Percentiles rank a stretch among this genome's conserved stretches.
phyloP scores from a whole-genome alignment of 2,113 vertebrate species.

The Blennius ocellaris region DNA sequence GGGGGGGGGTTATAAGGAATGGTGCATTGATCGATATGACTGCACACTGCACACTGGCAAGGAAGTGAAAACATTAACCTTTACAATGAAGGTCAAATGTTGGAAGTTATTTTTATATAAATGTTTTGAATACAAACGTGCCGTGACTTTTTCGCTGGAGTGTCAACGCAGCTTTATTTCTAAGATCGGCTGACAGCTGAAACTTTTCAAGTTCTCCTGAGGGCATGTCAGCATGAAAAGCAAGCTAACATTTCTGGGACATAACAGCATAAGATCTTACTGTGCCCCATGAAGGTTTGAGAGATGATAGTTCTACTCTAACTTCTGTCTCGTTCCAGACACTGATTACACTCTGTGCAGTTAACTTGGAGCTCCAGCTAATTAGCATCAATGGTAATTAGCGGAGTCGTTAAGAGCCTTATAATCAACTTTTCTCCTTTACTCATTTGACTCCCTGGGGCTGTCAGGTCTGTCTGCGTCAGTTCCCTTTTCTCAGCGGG shows the following conservation, averaged over 20 bases:
- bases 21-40: constrained; percentile 26
- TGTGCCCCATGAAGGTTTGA: constrained; percentile 66
- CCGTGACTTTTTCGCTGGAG: background rate
- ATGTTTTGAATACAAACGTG: constrained; percentile 16
- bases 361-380: constrained; percentile 79
- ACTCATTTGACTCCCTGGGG: constrained; percentile 78
- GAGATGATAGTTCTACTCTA: constrained; percentile 77
- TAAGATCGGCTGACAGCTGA: constrained; percentile 2
- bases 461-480: constrained; percentile 73
- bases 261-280: constrained; percentile 56
- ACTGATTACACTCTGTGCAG: constrained; percentile 78
- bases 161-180: constrained; percentile 7
- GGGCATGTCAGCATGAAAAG: constrained; percentile 39
- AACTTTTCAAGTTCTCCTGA: constrained; percentile 43
- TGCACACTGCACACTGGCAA: constrained; percentile 5
- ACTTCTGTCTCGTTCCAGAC: constrained; percentile 77
- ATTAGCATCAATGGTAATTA: constrained; percentile 83
- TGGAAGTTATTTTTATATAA: background rate
- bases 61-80: constrained; percentile 33
- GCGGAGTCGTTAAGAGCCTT: constrained; percentile 80
- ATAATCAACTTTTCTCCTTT: constrained; percentile 82
- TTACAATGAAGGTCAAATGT: constrained; percentile 42
- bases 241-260: constrained; percentile 42
- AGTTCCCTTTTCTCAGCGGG: constrained; percentile 68
- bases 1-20: constrained; percentile 16